A percentile compares a stretch with the other conserved stretches of the same genome.
Evolutionary conservation across 2,797 vertebrate genomes (phyloP).

Genomic region (Enteromius trimaculatus): DNA sequence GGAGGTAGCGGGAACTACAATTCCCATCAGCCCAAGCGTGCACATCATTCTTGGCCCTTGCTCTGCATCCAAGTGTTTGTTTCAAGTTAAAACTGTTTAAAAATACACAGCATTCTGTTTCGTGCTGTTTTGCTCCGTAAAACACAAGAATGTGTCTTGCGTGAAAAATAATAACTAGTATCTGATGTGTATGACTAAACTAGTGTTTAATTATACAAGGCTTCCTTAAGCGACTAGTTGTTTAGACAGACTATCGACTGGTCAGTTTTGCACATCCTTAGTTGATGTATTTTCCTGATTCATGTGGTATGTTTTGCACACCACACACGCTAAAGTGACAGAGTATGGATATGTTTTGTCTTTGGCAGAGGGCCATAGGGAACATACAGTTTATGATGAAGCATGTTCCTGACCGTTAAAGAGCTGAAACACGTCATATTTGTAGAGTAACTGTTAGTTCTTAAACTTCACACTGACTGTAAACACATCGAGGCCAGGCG

Average conservation of each 20-base stretch:
- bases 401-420: constrained; percentile 10
- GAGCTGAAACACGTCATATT: constrained; percentile 9
- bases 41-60: too few relatives aligned
- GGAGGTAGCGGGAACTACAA: too few relatives aligned
- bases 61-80: neutral
- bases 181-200: neutral
- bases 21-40: too few relatives aligned
- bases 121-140: neutral
- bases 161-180: constrained; percentile 3
- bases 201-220: constrained; percentile 9
- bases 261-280: constrained; percentile 10
- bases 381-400: constrained; percentile 14
- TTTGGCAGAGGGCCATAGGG: constrained; percentile 16
- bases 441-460: constrained; percentile 9
- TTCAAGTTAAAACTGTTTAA: neutral
- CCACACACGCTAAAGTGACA: constrained; percentile 7
- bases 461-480: constrained; percentile 9
- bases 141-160: constrained; percentile 6
- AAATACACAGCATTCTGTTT: neutral
- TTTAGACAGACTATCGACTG: constrained; percentile 16
- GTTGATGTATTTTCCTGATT: constrained; percentile 9
- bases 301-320: constrained; percentile 14
- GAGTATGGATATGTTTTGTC: neutral
- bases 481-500: constrained; percentile 13
- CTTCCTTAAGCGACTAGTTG: constrained; percentile 22